Evolutionary conservation across 2,113 vertebrate species (phyloP), one percentile per base, ranked within the genome.

Genomic region (Gyps fulvus): DNA sequence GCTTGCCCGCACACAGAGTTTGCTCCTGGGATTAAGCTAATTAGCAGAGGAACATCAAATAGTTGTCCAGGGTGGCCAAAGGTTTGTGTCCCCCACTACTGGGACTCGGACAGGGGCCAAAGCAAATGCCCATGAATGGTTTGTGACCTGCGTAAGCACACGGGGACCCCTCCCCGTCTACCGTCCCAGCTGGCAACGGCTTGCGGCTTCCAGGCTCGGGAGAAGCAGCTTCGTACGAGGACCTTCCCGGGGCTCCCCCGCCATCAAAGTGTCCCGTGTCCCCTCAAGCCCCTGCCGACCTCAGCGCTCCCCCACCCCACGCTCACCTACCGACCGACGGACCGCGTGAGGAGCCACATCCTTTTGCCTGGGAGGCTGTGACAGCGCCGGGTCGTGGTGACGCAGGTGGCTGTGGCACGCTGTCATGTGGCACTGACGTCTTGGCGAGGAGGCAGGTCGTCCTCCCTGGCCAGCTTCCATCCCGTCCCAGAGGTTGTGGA

Each of bases 131-230:
- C 3, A 2, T 0, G 67, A 16, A 10, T 12, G 38, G 78, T 29
- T 17, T 50, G 67, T 45, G 80, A 63, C 52, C 38, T 5, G 2
- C 0, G 6, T 31, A 26, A 79, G 65, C 74, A 62, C 61, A 2
- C 0, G 1, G 73, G 2, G 47, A 50, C 40, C 29, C 32, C 21
- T 59, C 40, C 45, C 16, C 40, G 0, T 0, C 15, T 8, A 1
- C n/a, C 9, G 1, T 6, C 76, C 74, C 79, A 58, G 42, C 78
- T 31, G 47, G 22, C 67, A 5, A 2, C 0, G 2, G 16, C 73
- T 87, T 32, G 8, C 12, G 27, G 49, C 76, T 86, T 49, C 57
- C 47, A 34, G 43, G 29, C 9, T 67, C 3, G 7, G 71, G 21
- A 47, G 49, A 8, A 7, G 38, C 87, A 58, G 43, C 25, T 38